These are phyloP conservation scores for Tetragnatha montana DNA, from an alignment of 2,888 invertebrate genomes.

Conservation along the genomic window DNA sequence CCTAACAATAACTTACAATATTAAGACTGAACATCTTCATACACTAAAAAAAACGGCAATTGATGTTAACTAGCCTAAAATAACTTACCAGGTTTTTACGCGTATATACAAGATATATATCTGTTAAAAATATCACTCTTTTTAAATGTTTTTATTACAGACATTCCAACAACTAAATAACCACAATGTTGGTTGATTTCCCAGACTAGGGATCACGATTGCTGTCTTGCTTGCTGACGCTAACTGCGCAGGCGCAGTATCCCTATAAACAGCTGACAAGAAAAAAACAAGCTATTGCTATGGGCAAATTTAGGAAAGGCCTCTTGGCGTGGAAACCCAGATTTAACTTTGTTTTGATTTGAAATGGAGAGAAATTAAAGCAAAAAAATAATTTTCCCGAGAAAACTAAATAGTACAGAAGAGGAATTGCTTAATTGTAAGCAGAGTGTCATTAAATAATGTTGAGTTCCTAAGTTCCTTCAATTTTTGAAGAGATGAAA, in stretches of 20 bases:
- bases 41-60: slow-evolving; percentile 8
- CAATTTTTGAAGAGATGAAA: no score
- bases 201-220: slow-evolving; percentile 13
- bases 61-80: background rate
- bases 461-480: no score
- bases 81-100: slow-evolving; percentile 40
- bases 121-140: background rate
- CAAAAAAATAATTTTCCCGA: no score
- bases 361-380: no score
- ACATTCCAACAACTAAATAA: slow-evolving; percentile 4
- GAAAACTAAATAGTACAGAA: no score
- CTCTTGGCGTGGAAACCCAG: background rate
- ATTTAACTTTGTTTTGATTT: background rate
- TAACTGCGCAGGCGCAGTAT: slow-evolving; percentile 46
- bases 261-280: slow-evolving; percentile 64
- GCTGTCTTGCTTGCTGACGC: slow-evolving; percentile 40
- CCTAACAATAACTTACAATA: slow-evolving; percentile 60
- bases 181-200: slow-evolving; percentile 26
- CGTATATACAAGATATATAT: slow-evolving; percentile 22
- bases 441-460: no score
- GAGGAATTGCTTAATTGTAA: no score
- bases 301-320: background rate
- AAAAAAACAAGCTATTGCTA: slow-evolving; percentile 15
- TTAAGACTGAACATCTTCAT: slow-evolving; percentile 17
- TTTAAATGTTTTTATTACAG: background rate